Evolutionary conservation across 1,140 invertebrate genomes (phyloP), one percentile per base, ranked within the genome.

Genomic region (Bathynomus jamesi): DNA sequence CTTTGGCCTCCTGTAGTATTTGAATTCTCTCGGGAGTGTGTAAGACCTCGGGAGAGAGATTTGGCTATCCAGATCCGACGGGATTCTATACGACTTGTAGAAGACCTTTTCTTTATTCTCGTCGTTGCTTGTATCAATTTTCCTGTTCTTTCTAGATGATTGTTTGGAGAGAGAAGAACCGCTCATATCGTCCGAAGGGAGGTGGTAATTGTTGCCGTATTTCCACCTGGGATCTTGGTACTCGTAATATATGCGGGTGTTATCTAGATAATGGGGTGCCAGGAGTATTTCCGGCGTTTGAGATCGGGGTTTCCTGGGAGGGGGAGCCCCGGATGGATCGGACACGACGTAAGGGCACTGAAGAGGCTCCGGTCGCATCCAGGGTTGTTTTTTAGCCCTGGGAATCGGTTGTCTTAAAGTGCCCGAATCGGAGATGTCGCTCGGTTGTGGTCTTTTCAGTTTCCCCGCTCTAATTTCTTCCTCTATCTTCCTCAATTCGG

Each of bases 401-500:
- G 84, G 83, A 65, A 84, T 83, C 3, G 82, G 82, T 66, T 83
- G 81, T 4, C 79, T 73, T 4, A 81, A 73, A 7, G 81, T 82
- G 7, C 79, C 81, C 13, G 80, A 78, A 40, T 83, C 82, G 24
- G 78, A 79, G 11, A 81, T 81, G 30, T 83, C 81, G 64, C 80
- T 79, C 8, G 81, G 78, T 62, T 81, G 83, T 3, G 85, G 86
- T 24, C 86, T 83, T 21, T 85, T 87, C 4, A 91, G 79, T 80
- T 92, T 92, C 0, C 90, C 90, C 78, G 92, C 90, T 79, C 91
- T 91, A 31, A 94, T 93, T 76, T 83, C 82, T 78, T 92, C 90
- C 78, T 93, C 91, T 25, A 82, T 81, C 71, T 81, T 79, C 69
- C 89, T 84, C 11, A 94, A 80, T 80, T 94, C 91, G 0, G 91